Evolutionary conservation across 2,888 invertebrate genomes (phyloP).

Genomic region (Dascillus cervinus): DNA sequence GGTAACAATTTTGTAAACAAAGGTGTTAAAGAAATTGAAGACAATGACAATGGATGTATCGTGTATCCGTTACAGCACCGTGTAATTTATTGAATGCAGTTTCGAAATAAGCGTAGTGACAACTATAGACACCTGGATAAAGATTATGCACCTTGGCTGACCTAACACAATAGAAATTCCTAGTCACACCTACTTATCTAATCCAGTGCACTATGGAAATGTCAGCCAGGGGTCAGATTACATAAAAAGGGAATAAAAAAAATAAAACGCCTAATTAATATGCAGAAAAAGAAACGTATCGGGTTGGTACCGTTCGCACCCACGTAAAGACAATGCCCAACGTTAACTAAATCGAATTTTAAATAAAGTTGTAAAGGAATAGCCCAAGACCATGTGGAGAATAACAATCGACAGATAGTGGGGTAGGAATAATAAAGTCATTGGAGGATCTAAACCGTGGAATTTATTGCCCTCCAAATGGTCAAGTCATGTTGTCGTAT

Average conservation of each 20-base stretch:
- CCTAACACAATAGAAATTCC: constrained; percentile 25
- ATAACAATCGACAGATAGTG: constrained; percentile 17
- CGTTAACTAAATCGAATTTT: constrained; percentile 20
- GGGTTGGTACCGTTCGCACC: constrained; percentile 18
- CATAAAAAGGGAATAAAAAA: constrained; percentile 8
- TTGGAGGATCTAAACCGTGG: constrained; percentile 24
- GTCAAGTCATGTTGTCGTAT: constrained; percentile 23
- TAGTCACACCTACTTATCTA: constrained; percentile 20
- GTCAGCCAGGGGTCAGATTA: constrained; percentile 15
- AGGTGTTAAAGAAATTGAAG: no score
- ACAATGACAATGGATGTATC: no score
- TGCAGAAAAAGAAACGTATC: constrained; percentile 17
- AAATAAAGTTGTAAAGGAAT: constrained; percentile 24
- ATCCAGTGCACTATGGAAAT: constrained; percentile 18
- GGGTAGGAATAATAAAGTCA: constrained; percentile 26
- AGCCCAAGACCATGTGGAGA: constrained; percentile 13
- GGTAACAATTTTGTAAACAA: no score
- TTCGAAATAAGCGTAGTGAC: no score
- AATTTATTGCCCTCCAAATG: constrained; percentile 25
- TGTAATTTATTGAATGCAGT: no score
- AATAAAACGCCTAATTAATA: constrained; percentile 17
- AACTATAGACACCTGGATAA: constrained; percentile 15
- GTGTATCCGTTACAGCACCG: no score
- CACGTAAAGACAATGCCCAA: constrained; percentile 20
- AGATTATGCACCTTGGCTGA: constrained; percentile 21